Percentiles rank a stretch among this genome's conserved stretches.
These are phyloP conservation scores for Gonioctena quinquepunctata DNA, from an alignment of 1,140 invertebrate genomes.

Conservation along the genomic window DNA sequence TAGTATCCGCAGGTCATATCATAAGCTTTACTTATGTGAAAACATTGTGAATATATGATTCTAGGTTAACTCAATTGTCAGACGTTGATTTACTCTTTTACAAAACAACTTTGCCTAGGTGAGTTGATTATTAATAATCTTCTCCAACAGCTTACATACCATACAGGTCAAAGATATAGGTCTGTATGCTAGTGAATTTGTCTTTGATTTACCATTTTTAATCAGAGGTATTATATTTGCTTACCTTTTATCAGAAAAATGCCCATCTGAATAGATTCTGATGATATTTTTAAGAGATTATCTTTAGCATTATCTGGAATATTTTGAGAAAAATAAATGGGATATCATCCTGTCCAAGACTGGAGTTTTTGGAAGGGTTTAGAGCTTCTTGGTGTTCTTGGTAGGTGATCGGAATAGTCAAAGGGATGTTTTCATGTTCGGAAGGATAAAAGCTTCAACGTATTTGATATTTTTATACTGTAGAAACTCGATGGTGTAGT, in stretches of 20 bases:
- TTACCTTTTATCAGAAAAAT: not conserved
- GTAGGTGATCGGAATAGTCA: not conserved
- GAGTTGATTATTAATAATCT: too few species aligned
- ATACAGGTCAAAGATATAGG: not conserved
- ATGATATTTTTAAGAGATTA: not conserved
- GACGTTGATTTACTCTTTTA: too few species aligned
- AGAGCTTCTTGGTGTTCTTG: not conserved
- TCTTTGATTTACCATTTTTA: not conserved
- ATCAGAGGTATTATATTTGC: not conserved
- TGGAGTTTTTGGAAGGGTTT: not conserved
- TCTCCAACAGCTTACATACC: too few species aligned
- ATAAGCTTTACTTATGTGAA: too few species aligned
- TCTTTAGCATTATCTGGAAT: not conserved
- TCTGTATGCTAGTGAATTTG: slow-evolving; percentile 1
- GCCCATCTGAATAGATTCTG: too few species aligned
- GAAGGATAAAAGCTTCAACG: not conserved
- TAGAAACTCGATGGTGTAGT: not conserved
- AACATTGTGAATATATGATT: too few species aligned
- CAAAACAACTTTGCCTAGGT: too few species aligned
- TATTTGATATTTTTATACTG: not conserved
- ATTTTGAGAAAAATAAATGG: not conserved
- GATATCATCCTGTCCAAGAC: not conserved
- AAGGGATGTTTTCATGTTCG: not conserved
- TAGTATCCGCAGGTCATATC: too few species aligned
- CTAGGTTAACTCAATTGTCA: too few species aligned